phyloP scores from a whole-genome alignment of 1,140 invertebrate genomes.

The Penaeus chinensis region DNA sequence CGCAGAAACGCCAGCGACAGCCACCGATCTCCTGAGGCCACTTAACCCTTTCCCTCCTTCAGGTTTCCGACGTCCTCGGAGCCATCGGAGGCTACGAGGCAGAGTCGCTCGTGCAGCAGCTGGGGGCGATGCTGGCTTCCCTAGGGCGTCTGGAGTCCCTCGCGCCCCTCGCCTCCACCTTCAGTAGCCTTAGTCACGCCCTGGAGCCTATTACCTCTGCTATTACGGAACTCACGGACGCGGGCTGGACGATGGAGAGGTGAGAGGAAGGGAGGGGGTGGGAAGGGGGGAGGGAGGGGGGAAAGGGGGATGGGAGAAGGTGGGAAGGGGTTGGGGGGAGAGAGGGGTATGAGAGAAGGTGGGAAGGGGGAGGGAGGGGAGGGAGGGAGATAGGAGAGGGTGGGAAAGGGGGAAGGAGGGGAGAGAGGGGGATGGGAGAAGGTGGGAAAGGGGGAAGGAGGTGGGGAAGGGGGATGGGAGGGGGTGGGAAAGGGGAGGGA shows the following conservation, averaged over 20 bases:
- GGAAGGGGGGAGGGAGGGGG: too few species aligned
- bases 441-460: too few species aligned
- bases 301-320: too few species aligned
- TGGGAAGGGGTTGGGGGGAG: too few species aligned
- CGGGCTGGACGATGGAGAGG: constrained; percentile 35
- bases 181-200: neutral
- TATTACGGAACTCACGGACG: neutral
- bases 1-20: neutral
- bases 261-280: neutral
- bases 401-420: too few species aligned
- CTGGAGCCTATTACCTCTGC: neutral
- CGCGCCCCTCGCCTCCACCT: constrained; percentile 24
- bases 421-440: too few species aligned
- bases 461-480: too few species aligned
- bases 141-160: constrained; percentile 39
- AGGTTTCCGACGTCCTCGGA: constrained; percentile 39
- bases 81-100: constrained; percentile 40
- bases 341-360: too few species aligned
- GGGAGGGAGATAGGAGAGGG: too few species aligned
- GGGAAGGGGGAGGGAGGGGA: too few species aligned
- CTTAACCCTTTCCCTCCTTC: neutral
- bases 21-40: neutral
- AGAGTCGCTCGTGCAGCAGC: constrained; percentile 16
- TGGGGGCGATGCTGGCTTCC: constrained; percentile 26
- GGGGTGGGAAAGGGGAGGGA: too few species aligned